phyloP scores from a whole-genome alignment of 2,113 vertebrate species.

The Spermophilus dauricus region DNA sequence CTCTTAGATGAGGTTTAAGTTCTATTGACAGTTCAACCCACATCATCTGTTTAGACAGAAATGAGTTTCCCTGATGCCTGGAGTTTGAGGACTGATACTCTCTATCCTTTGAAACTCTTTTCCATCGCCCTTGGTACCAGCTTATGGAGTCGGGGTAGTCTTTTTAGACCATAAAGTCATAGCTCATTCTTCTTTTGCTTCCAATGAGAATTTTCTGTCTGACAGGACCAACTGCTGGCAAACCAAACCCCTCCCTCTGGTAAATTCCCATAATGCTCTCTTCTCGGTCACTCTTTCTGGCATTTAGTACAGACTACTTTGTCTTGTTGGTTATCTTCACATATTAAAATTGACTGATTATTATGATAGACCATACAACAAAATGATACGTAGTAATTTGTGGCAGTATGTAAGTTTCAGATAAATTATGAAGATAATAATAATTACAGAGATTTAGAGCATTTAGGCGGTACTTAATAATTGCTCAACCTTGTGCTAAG shows the following conservation, averaged over 20 bases:
- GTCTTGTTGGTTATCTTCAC: not conserved
- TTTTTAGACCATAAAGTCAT: not conserved
- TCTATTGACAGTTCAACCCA: not conserved
- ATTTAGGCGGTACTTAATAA: conserved; percentile 39
- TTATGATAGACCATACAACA: not conserved
- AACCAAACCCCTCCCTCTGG: not conserved
- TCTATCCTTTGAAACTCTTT: not conserved
- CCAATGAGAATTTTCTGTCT: not conserved
- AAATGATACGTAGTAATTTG: conserved; percentile 12
- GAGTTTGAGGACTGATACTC: not conserved
- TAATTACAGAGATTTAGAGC: not conserved
- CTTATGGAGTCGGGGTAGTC: not conserved
- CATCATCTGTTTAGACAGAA: not conserved
- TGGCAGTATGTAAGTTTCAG: not conserved
- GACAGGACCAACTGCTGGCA: not conserved
- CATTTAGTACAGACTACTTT: not conserved
- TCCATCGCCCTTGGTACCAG: not conserved
- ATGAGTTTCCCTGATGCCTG: not conserved
- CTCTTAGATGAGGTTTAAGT: not conserved
- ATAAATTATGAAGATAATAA: conserved; percentile 46
- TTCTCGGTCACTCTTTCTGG: not conserved
- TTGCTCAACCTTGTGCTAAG: conserved; percentile 43
- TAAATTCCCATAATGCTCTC: not conserved
- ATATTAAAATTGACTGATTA: not conserved
- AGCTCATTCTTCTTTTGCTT: not conserved